Conservation (phyloP, 2,113 vertebrate genomes). For the Etheostoma cragini region DNA sequence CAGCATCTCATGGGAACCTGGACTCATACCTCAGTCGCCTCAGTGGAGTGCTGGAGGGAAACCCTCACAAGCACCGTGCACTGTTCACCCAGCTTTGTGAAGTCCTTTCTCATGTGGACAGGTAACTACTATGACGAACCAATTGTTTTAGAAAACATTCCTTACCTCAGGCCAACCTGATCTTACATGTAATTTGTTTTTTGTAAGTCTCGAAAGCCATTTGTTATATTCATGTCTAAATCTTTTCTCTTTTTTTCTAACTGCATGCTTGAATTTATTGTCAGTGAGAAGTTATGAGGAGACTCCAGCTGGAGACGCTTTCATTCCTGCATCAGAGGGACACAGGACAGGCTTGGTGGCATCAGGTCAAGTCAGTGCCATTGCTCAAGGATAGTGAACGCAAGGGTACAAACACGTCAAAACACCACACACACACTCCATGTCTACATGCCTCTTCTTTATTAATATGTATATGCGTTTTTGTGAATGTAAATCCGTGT, state of each 20-base stretch:
- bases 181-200: too few species aligned
- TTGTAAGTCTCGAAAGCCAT: too few species aligned
- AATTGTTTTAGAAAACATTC: too few species aligned
- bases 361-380: conserved; percentile 38
- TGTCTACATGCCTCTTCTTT: conserved; percentile 33
- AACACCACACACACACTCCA: conserved; percentile 21
- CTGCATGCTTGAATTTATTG: conserved; percentile 27
- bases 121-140: conserved; percentile 77
- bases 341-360: background rate
- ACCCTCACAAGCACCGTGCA: conserved; percentile 91
- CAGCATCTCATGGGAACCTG: conserved; percentile 91
- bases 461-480: conserved; percentile 29
- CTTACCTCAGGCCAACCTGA: too few species aligned
- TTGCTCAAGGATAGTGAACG: conserved; percentile 34
- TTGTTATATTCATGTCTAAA: background rate
- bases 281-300: conserved; percentile 84
- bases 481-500: conserved; percentile 55
- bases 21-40: conserved; percentile 96
- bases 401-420: conserved; percentile 32
- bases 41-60: conserved; percentile 90
- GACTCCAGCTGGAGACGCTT: conserved; percentile 22
- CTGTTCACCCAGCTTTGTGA: conserved; percentile 92
- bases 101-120: conserved; percentile 93
- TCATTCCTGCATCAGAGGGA: conserved; percentile 36
- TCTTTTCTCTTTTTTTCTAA: conserved; percentile 14